These are phyloP conservation scores for Zapus hudsonius DNA, from an alignment of 2,113 vertebrate species.

Conservation along the genomic window DNA sequence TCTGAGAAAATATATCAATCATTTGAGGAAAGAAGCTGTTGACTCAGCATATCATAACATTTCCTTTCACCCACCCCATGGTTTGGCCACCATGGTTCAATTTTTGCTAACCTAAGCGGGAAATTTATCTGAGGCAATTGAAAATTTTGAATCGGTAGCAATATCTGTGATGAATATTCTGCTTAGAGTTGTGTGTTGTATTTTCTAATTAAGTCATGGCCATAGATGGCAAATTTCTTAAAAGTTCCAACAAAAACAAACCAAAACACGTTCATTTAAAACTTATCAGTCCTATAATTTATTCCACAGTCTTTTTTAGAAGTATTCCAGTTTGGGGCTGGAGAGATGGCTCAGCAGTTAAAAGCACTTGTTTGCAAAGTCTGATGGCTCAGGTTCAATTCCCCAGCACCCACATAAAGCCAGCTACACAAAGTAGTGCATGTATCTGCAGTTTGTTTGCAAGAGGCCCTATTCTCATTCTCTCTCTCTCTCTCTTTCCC, in stretches of 20 bases:
- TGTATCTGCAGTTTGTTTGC: no score
- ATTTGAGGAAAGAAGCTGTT: slow-evolving; percentile 37
- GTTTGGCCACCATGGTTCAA: slow-evolving; percentile 8
- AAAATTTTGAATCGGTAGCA: slow-evolving; percentile 60
- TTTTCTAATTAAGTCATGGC: slow-evolving; percentile 51
- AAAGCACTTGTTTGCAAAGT: no score
- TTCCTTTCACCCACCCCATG: neutral
- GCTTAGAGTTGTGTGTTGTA: slow-evolving; percentile 45
- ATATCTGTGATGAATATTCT: slow-evolving; percentile 56
- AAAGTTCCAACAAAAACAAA: slow-evolving; percentile 22
- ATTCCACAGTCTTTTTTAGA: slow-evolving; percentile 47
- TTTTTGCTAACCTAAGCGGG: slow-evolving; percentile 37
- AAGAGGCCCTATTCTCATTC: no score
- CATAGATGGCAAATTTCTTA: slow-evolving; percentile 41
- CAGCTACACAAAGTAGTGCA: no score
- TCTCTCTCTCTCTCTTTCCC: no score
- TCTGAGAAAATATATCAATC: neutral
- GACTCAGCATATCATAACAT: neutral
- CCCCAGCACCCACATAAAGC: no score
- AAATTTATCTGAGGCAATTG: slow-evolving; percentile 59
- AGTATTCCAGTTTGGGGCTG: neutral
- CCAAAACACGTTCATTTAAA: slow-evolving; percentile 43
- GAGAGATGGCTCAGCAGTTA: no score
- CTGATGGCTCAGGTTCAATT: no score
- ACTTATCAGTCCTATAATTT: slow-evolving; percentile 17